Base-by-base conservation (phyloP, 2,113 vertebrate genomes). In the Nesogale talazaci region DNA sequence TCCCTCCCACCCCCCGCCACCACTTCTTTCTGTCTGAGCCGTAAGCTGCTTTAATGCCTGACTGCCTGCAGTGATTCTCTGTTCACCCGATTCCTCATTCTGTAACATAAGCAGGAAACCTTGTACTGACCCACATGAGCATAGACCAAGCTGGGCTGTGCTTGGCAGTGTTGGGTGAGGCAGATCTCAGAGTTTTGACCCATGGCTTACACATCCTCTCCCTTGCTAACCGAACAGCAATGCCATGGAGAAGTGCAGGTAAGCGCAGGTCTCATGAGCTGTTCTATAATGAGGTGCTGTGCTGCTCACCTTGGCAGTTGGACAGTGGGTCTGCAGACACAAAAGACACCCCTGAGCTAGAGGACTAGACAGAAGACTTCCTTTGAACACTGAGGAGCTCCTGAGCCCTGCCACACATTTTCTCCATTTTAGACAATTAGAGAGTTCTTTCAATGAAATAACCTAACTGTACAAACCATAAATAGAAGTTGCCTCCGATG, bases 11-110 rank as follows among this genome's bases (percentile, higher is more conserved):
- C 94, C 46, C 86, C 74, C 91, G 92, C 79, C 90, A 74, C 87
- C 69, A 67, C 89, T 96, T 92, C 86, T 94, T 72, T 96, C 81
- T 91, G 93, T 95, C 84, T 94, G 78, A 93, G 84, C 83, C 29
- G 1, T 96, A 94, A 97, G 92, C 97, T 63, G 89, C 91, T 96
- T 96, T 93, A 72, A 95, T 89, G 96, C 95, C 78, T 93, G 74
- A 89, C 10, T 95, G 75, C 74, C 31, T 75, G 52, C 83, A 27
- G 34, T 46, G 59, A 34, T 77, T 86, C 59, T 88, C 20, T 20
- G 23, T 82, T 82, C 69, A 70, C 81, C 59, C 23, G 15, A 89
- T 40, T 82, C 61, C 78, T n/a, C 40, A 89, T 93, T 86, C 94
- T 0, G 3, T 91, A 93, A 96, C 56, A 79, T 15, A 89, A 92